These are phyloP conservation scores for Stegodyphus dumicola DNA, from an alignment of 1,140 invertebrate species.

Conservation along the genomic window DNA sequence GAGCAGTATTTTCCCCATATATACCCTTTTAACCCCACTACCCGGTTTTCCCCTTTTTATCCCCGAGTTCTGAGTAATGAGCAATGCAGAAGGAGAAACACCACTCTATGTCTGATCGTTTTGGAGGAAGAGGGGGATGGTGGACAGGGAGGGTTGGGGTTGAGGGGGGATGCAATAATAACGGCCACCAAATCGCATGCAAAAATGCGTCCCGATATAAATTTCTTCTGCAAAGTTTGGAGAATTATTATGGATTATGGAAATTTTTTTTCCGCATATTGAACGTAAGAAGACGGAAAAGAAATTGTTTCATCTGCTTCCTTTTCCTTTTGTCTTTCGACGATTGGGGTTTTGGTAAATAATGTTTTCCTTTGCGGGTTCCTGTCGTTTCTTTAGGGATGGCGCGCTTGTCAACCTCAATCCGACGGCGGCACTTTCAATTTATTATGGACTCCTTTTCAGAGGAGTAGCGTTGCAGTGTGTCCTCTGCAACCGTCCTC, in stretches of 20 bases:
- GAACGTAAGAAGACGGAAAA: conserved; percentile 12
- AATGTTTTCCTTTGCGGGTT: conserved; percentile 41
- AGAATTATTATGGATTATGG: conserved; percentile 61
- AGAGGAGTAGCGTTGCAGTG: neutral
- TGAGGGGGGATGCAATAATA: conserved; percentile 42
- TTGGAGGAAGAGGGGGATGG: neutral
- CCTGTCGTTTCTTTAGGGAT: neutral
- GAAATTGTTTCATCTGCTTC: conserved; percentile 52
- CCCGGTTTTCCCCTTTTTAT: conserved; percentile 12
- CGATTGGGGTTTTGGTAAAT: conserved; percentile 45
- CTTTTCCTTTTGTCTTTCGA: conserved; percentile 33
- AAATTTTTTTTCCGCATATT: conserved; percentile 55
- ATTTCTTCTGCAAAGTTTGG: conserved; percentile 59
- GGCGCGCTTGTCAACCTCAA: conserved; percentile 27
- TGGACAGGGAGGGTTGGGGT: neutral
- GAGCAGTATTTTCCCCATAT: neutral
- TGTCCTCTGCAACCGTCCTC: neutral
- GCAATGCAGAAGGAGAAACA: neutral
- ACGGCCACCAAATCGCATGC: conserved; percentile 55
- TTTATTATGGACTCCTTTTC: conserved; percentile 34
- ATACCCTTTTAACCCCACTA: conserved; percentile 48
- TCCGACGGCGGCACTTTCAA: conserved; percentile 40
- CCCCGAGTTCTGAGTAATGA: conserved; percentile 31
- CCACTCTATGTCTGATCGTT: conserved; percentile 51
- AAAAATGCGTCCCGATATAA: conserved; percentile 57